A percentile compares a stretch with the other conserved stretches of the same genome.
Conservation (phyloP, 1,140 invertebrate species). For the Diabrotica virgifera region DNA sequence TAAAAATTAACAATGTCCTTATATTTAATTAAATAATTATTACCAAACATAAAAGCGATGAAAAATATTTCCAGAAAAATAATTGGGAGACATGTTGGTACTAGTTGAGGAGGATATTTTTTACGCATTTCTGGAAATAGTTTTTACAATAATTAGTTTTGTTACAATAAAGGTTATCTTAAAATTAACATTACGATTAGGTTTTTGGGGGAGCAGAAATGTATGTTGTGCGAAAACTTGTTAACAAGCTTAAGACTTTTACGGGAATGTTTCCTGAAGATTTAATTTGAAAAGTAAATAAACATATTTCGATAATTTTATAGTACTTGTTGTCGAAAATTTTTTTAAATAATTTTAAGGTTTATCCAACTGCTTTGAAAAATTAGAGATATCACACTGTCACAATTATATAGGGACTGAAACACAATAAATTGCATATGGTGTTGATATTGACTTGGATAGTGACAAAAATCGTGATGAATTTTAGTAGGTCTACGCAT, state of each 20-base stretch:
- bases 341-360: too few relatives aligned
- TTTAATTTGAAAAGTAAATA: background rate
- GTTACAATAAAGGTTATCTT: background rate
- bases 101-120: conserved; percentile 21
- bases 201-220: conserved; percentile 6
- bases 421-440: too few relatives aligned
- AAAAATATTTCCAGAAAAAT: conserved; percentile 18
- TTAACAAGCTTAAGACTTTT: background rate
- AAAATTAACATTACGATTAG: conserved; percentile 6
- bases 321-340: too few relatives aligned
- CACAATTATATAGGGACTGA: too few relatives aligned
- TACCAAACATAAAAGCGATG: conserved; percentile 2
- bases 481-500: too few relatives aligned
- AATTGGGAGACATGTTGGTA: background rate
- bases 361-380: too few relatives aligned
- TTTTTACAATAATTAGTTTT: background rate
- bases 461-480: too few relatives aligned
- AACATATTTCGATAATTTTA: too few relatives aligned
- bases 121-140: conserved; percentile 14
- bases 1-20: conserved; percentile 15
- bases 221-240: conserved; percentile 7
- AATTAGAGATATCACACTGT: too few relatives aligned
- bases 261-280: background rate
- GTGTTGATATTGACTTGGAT: too few relatives aligned
- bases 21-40: background rate